These are phyloP conservation scores for Plagodis pulveraria DNA, from an alignment of 2,888 invertebrate genomes.

Conservation along the genomic window DNA sequence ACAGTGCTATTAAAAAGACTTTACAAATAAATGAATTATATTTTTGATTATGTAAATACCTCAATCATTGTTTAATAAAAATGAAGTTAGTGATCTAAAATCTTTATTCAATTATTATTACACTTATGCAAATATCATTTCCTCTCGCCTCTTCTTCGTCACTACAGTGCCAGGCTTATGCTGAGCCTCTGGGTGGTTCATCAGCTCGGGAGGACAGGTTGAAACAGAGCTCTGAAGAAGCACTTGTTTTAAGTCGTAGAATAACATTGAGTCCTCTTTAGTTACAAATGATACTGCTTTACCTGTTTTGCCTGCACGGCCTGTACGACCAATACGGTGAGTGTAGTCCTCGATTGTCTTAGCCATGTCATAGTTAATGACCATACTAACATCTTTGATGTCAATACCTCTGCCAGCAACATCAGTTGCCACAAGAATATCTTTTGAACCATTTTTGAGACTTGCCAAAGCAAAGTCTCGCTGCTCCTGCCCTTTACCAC, in stretches of 20 bases:
- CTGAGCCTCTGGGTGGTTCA: constrained; percentile 99
- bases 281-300: constrained; percentile 98
- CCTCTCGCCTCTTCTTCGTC: constrained; percentile 96
- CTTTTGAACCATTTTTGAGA: constrained; percentile 97
- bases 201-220: constrained; percentile 97
- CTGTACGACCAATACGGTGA: constrained; percentile 99
- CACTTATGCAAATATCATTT: constrained; percentile 95
- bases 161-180: constrained; percentile 98
- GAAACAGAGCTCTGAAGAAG: constrained; percentile 95
- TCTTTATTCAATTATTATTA: constrained; percentile 33
- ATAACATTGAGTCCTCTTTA: constrained; percentile 97
- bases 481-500: constrained; percentile 99
- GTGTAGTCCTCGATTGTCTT: constrained; percentile 99
- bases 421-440: constrained; percentile 99
- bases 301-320: constrained; percentile 99
- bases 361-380: constrained; percentile 99
- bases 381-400: constrained; percentile 99
- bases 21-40: constrained; percentile 48
- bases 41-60: constrained; percentile 36
- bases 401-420: constrained; percentile 99
- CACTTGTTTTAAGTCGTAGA: constrained; percentile 98
- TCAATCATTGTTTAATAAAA: constrained; percentile 28
- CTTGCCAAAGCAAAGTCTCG: constrained; percentile 99
- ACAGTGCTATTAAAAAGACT: constrained; percentile 43
- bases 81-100: constrained; percentile 18